phyloP scores from a whole-genome alignment of 1,140 invertebrate species.

The Scaptomyza hsui region DNA sequence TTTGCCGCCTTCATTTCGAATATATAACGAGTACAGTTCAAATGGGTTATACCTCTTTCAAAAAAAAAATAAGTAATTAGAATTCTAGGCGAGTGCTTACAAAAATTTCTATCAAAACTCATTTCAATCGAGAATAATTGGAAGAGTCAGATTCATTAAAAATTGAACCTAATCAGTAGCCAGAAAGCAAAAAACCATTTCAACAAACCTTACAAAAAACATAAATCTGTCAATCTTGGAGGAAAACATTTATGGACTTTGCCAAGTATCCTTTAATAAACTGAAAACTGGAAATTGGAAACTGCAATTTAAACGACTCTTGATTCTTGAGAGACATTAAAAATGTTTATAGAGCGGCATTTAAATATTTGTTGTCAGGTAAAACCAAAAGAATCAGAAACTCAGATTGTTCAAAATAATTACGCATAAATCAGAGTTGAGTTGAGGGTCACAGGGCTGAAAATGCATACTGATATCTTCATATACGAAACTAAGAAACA shows the following conservation, averaged over 20 bases:
- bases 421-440: slow-evolving; percentile 65
- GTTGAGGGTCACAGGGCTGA: slow-evolving; percentile 17
- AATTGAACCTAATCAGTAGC: slow-evolving; percentile 32
- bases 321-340: slow-evolving; percentile 36
- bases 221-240: slow-evolving; percentile 41
- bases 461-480: slow-evolving; percentile 76
- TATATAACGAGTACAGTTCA: slow-evolving; percentile 3
- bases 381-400: slow-evolving; percentile 10
- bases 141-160: no score
- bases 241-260: slow-evolving; percentile 55
- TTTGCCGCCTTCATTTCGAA: slow-evolving; percentile 59
- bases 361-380: slow-evolving; percentile 59
- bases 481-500: slow-evolving; percentile 32
- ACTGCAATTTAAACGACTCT: slow-evolving; percentile 44
- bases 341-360: slow-evolving; percentile 67
- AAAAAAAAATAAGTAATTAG: slow-evolving; percentile 13
- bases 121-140: slow-evolving; percentile 71
- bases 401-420: slow-evolving; percentile 25
- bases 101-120: slow-evolving; percentile 76
- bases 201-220: slow-evolving; percentile 7
- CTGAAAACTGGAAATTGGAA: slow-evolving; percentile 23
- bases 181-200: background rate
- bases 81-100: slow-evolving; percentile 48
- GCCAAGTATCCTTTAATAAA: slow-evolving; percentile 68
- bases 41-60: background rate